A percentile compares a stretch with the other conserved stretches of the same genome.
Evolutionary conservation across 2,888 invertebrate genomes (phyloP).

Genomic region (Spialia ferax): DNA sequence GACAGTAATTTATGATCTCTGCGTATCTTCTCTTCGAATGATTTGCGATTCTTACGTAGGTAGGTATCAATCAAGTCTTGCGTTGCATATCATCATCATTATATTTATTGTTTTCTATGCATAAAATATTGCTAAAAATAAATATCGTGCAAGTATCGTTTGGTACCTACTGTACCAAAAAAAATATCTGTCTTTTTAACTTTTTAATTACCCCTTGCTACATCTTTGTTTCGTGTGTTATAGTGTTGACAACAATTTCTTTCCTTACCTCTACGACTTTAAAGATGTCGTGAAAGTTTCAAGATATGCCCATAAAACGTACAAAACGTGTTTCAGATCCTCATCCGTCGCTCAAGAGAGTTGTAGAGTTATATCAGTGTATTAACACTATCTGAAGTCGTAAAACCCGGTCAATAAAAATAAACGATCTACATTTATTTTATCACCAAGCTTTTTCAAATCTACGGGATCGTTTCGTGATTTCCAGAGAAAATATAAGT

Average conservation of each 20-base stretch:
- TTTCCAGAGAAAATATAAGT: background rate
- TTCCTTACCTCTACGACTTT: background rate
- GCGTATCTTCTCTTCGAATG: background rate
- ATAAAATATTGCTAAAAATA: too few relatives aligned
- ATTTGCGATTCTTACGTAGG: background rate
- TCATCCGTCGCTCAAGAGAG: constrained; percentile 7
- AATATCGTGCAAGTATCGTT: too few relatives aligned
- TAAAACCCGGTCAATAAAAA: constrained; percentile 1
- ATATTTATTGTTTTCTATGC: too few relatives aligned
- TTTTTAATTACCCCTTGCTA: too few relatives aligned
- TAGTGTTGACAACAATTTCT: background rate
- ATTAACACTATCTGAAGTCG: constrained; percentile 7
- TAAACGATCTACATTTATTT: constrained; percentile 5
- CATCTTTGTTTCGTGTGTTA: too few relatives aligned
- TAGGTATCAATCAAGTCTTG: too few relatives aligned
- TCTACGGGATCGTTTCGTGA: background rate
- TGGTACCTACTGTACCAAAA: too few relatives aligned
- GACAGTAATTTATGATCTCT: constrained; percentile 20
- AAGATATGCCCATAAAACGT: background rate
- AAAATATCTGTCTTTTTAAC: too few relatives aligned
- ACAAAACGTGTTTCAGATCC: background rate
- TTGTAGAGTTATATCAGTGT: constrained; percentile 3
- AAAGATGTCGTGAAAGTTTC: background rate
- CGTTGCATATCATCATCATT: too few relatives aligned
- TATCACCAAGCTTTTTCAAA: background rate